Base-by-base conservation (phyloP, 1,140 invertebrate species). In the Caenorhabditis inopinata region DNA sequence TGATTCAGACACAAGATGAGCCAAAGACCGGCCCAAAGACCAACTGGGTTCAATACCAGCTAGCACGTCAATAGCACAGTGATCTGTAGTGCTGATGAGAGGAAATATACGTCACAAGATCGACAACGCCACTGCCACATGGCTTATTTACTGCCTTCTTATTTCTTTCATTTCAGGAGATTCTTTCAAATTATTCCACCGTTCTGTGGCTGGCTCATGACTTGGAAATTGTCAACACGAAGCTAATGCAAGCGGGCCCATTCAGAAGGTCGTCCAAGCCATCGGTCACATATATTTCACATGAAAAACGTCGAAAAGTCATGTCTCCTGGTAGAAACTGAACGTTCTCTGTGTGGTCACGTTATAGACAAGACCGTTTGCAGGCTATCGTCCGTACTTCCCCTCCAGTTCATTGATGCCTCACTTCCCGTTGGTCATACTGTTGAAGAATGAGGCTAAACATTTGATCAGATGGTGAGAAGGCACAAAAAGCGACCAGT, bases 301-400 rank as follows among this genome's bases (percentile, higher is more conserved):
- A 68, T 68, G 58, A 68, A 38, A 68, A 42, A 21, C 58, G 58
- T 68, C 58, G 58, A 68, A 68, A 68, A 68, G 58, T 68, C 58
- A 68, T 32, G 58, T 68, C 58, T 68, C 38, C 58, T 68, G 58
- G 58, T 68, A 38, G 29, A 21, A 68, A 68, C n/a, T 23, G n/a
- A 68, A 38, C 32, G 32, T 68, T 68, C 58, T 68, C 23, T 68
- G 58, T 29, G 58, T 32, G 32, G 38, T 68, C 58, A 68, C 32
- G n/a, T 21, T 38, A 68, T 18, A 16, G 58, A 68, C 58, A 68
- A 29, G 38, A 16, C 21, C 9, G 32, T 29, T 68, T 68, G 23
- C 32, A 68, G 58, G 58, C 58, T 68, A 68, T 68, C 58, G 58
- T 68, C 58, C 58, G 58, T 68, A 68, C 58, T 68, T 68, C 58